Evolutionary conservation across 2,797 vertebrate species (phyloP).

Genomic region (Centroberyx gerrardi): DNA sequence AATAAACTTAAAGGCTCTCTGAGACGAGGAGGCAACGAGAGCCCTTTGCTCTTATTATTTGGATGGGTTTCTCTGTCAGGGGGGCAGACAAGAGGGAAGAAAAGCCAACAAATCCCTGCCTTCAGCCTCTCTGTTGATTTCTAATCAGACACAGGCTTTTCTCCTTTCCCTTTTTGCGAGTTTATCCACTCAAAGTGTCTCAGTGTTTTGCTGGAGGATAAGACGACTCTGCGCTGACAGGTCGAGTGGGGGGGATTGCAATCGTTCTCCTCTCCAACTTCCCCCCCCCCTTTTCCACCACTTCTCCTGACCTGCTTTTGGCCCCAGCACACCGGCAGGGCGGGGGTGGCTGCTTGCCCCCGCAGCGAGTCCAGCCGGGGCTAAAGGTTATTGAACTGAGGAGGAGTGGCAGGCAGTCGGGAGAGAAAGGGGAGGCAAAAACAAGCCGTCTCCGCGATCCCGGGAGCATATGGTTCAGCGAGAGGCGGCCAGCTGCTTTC

Average conservation of each 20-base stretch:
- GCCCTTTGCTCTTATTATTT: constrained; percentile 46
- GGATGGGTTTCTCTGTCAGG: constrained; percentile 52
- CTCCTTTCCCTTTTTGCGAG: constrained; percentile 9
- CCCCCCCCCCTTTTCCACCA: constrained; percentile 35
- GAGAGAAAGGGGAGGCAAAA: constrained; percentile 32
- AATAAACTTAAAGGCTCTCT: constrained; percentile 37
- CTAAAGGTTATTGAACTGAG: constrained; percentile 67
- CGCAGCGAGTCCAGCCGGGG: constrained; percentile 31
- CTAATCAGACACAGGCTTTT: constrained; percentile 39
- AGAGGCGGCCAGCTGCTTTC: constrained; percentile 70
- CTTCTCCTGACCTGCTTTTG: constrained; percentile 58
- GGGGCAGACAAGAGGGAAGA: constrained; percentile 56
- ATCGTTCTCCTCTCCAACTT: constrained; percentile 65
- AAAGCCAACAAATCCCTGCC: constrained; percentile 61
- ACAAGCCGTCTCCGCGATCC: constrained; percentile 44
- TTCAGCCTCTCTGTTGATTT: constrained; percentile 55
- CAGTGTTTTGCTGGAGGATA: constrained; percentile 34
- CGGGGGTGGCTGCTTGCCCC: constrained; percentile 34
- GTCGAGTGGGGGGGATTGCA: constrained; percentile 28
- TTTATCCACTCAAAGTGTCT: constrained; percentile 34
- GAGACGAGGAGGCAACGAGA: constrained; percentile 47
- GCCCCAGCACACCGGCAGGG: constrained; percentile 27
- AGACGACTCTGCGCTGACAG: constrained; percentile 46
- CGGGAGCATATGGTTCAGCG: constrained; percentile 69
- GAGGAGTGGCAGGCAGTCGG: constrained; percentile 47